These are phyloP conservation scores for Apeira syringaria DNA, from an alignment of 2,888 invertebrate genomes.

Conservation along the genomic window DNA sequence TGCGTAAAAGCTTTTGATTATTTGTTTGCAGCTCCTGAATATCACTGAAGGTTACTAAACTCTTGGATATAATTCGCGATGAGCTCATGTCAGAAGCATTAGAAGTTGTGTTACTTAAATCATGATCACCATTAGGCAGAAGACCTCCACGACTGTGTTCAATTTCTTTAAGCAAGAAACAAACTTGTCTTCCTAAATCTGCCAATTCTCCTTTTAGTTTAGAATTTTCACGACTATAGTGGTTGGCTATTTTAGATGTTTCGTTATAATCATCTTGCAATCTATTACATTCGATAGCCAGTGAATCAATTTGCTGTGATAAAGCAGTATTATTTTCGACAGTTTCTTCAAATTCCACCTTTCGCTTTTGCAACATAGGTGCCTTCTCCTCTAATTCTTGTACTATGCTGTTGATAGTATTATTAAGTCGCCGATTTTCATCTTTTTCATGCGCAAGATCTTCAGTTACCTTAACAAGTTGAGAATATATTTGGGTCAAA, in stretches of 20 bases:
- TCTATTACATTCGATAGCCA: slow-evolving; percentile 88
- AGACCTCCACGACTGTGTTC: slow-evolving; percentile 90
- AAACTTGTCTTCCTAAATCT: slow-evolving; percentile 94
- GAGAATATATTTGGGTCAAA: slow-evolving; percentile 95
- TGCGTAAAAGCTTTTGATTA: slow-evolving; percentile 92
- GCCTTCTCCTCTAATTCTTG: slow-evolving; percentile 95
- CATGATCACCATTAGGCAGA: slow-evolving; percentile 83
- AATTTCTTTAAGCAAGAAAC: slow-evolving; percentile 91
- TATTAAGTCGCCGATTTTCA: slow-evolving; percentile 91
- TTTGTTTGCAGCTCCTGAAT: slow-evolving; percentile 95
- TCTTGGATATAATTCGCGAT: slow-evolving; percentile 89
- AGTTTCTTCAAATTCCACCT: slow-evolving; percentile 91
- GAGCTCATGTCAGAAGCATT: slow-evolving; percentile 85
- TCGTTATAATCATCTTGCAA: slow-evolving; percentile 87
- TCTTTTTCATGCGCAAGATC: slow-evolving; percentile 89
- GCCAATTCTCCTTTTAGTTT: slow-evolving; percentile 89
- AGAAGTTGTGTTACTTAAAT: slow-evolving; percentile 75
- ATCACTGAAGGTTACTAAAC: slow-evolving; percentile 94
- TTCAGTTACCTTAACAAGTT: slow-evolving; percentile 91
- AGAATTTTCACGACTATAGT: slow-evolving; percentile 89
- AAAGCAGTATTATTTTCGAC: slow-evolving; percentile 88
- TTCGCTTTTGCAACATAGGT: slow-evolving; percentile 91
- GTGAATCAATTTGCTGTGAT: slow-evolving; percentile 87
- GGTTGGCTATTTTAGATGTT: slow-evolving; percentile 87
- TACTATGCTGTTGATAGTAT: slow-evolving; percentile 91